Evolutionary conservation across 2,113 vertebrate species (phyloP).

Genomic region (Oryzias curvinotus): DNA sequence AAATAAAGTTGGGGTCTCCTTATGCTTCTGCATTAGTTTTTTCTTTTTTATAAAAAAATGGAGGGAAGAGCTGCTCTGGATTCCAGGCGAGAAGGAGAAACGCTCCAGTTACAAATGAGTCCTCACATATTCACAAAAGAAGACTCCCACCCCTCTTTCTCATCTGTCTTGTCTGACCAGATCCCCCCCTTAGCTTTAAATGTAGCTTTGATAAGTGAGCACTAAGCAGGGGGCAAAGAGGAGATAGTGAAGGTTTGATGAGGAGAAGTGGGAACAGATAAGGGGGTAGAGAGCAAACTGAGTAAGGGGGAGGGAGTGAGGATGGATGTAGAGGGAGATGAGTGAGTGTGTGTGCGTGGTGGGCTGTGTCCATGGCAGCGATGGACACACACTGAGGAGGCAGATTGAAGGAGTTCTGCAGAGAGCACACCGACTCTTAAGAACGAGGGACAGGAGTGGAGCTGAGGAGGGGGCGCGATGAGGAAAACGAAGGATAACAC

Average conservation of each 20-base stretch:
- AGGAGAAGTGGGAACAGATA: constrained; percentile 41
- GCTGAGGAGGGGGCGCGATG: constrained; percentile 48
- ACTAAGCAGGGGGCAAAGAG: constrained; percentile 46
- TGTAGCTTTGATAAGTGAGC: constrained; percentile 47
- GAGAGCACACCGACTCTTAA: constrained; percentile 69
- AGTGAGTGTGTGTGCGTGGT: constrained; percentile 16
- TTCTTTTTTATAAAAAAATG: too few relatives aligned
- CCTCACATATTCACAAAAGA: not conserved
- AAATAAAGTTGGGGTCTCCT: too few relatives aligned
- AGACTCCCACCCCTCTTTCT: constrained; percentile 4
- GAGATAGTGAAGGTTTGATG: constrained; percentile 36
- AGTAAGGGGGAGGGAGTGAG: constrained; percentile 11
- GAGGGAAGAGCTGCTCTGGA: too few relatives aligned
- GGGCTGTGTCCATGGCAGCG: constrained; percentile 67
- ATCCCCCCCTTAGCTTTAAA: constrained; percentile 50
- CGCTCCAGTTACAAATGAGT: not conserved
- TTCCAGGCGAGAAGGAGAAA: too few relatives aligned
- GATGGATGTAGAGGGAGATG: not conserved
- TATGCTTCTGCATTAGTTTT: too few relatives aligned
- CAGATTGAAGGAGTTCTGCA: constrained; percentile 70
- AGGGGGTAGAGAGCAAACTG: constrained; percentile 10
- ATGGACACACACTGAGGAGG: constrained; percentile 71
- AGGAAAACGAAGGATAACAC: constrained; percentile 47
- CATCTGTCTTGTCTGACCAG: constrained; percentile 38
- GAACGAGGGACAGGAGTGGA: constrained; percentile 37